A percentile compares a stretch with the other conserved stretches of the same genome.
These are phyloP conservation scores for Nothobranchius furzeri DNA, from an alignment of 2,113 vertebrate genomes.

Conservation along the genomic window DNA sequence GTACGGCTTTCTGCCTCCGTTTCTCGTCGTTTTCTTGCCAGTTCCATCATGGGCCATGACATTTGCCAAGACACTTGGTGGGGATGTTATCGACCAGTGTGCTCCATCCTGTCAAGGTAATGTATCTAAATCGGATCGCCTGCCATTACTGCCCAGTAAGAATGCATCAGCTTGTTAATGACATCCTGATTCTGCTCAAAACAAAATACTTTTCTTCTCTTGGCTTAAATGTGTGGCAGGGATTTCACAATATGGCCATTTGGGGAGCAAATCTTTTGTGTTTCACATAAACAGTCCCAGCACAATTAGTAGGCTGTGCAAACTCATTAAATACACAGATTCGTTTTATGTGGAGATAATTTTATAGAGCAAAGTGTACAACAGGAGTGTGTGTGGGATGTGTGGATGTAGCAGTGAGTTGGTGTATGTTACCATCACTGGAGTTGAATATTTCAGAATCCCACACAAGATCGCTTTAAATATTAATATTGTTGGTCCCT, in stretches of 20 bases:
- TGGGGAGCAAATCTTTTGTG: constrained; percentile 7
- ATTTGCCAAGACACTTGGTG: constrained; percentile 54
- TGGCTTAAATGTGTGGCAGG: constrained; percentile 35
- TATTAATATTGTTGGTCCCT: background rate
- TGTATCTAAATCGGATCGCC: constrained; percentile 38
- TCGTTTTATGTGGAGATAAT: constrained; percentile 1
- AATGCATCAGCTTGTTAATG: constrained; percentile 56
- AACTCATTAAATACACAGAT: constrained; percentile 2
- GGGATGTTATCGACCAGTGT: constrained; percentile 40
- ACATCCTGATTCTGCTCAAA: constrained; percentile 51
- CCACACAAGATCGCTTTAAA: background rate
- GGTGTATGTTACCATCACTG: background rate
- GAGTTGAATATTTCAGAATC: background rate
- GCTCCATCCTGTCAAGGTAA: constrained; percentile 38
- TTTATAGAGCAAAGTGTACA: background rate
- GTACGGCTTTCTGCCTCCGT: constrained; percentile 22
- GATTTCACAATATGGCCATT: constrained; percentile 13
- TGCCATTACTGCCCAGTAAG: constrained; percentile 39
- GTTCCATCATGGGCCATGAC: constrained; percentile 48
- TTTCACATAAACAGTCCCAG: constrained; percentile 16
- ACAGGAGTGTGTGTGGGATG: background rate
- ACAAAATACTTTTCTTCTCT: constrained; percentile 29
- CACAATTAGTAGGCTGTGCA: constrained; percentile 7
- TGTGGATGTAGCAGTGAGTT: background rate
- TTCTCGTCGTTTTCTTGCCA: constrained; percentile 37